Conservation (phyloP, 2,888 invertebrate genomes). For the Erebia ligea region DNA sequence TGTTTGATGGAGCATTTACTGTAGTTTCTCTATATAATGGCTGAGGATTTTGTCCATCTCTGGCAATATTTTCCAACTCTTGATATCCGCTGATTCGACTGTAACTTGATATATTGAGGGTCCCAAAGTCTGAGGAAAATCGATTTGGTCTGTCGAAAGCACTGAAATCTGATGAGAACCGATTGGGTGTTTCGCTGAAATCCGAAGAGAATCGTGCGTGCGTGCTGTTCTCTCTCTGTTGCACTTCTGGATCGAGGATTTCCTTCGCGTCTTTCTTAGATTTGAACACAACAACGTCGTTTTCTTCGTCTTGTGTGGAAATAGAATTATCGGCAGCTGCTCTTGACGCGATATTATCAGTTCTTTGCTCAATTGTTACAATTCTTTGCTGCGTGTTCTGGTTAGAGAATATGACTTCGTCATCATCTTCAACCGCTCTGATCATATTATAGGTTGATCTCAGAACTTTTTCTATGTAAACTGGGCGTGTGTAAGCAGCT, state of each 20-base stretch:
- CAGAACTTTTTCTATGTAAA: constrained; percentile 78
- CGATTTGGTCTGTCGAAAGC: constrained; percentile 47
- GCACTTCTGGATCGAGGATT: constrained; percentile 66
- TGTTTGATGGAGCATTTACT: constrained; percentile 68
- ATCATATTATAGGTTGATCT: constrained; percentile 74
- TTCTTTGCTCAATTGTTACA: constrained; percentile 36
- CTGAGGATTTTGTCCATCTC: constrained; percentile 67
- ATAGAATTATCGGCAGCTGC: constrained; percentile 44
- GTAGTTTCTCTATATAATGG: constrained; percentile 83
- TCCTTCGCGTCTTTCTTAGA: constrained; percentile 68
- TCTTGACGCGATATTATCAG: constrained; percentile 23
- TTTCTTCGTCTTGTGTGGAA: constrained; percentile 62
- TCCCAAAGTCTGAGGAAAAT: constrained; percentile 67
- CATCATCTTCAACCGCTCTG: constrained; percentile 76
- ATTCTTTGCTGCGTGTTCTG: constrained; percentile 49
- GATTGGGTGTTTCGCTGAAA: constrained; percentile 53
- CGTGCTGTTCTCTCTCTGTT: constrained; percentile 57
- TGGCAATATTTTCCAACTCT: constrained; percentile 73
- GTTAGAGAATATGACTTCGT: constrained; percentile 83
- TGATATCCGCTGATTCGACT: constrained; percentile 63
- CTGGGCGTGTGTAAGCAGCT: constrained; percentile 79
- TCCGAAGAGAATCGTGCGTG: constrained; percentile 64
- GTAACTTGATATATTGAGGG: constrained; percentile 60
- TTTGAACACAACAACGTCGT: constrained; percentile 72
- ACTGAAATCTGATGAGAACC: constrained; percentile 67